Percentiles rank a stretch among this genome's conserved stretches.
phyloP scores from a whole-genome alignment of 2,797 vertebrate genomes.

The Pyrocephalus nanus region DNA sequence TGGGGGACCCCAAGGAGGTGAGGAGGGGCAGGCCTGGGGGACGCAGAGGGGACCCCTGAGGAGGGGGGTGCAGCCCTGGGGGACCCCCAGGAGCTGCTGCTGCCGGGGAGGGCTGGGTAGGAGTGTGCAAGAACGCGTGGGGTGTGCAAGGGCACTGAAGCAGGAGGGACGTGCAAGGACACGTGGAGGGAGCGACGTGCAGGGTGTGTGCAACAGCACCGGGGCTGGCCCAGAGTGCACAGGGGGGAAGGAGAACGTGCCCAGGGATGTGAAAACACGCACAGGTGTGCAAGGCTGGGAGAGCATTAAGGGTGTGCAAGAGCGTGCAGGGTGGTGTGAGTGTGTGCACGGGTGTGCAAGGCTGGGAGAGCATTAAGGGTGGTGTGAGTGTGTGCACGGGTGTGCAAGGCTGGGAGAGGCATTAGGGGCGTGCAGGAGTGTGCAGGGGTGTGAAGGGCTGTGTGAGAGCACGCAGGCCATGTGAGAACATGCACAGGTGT shows the following conservation, averaged over 20 bases:
- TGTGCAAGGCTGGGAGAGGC: not conserved
- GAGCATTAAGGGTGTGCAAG: too few species aligned
- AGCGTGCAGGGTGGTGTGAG: not conserved
- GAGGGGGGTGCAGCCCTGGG: not conserved
- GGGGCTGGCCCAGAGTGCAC: not conserved
- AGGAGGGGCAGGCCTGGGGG: not conserved
- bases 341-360: not conserved
- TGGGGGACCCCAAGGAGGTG: too few species aligned
- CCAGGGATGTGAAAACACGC: not conserved
- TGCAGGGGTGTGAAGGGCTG: not conserved
- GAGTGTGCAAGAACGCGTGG: not conserved
- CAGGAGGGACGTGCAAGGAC: not conserved
- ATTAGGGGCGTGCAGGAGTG: fast-evolving
- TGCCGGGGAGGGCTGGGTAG: not conserved
- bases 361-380: too few species aligned
- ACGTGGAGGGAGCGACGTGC: not conserved
- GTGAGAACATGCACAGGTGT: not conserved
- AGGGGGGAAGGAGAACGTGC: not conserved
- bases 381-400: fast-evolving
- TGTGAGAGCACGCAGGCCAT: not conserved
- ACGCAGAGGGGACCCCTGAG: not conserved
- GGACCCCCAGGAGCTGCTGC: not conserved
- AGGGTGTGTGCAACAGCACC: not conserved
- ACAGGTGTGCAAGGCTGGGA: not conserved
- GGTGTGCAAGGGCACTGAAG: not conserved